Evolutionary conservation across 2,888 invertebrate species (phyloP).

Genomic region (Prosapia bicincta): DNA sequence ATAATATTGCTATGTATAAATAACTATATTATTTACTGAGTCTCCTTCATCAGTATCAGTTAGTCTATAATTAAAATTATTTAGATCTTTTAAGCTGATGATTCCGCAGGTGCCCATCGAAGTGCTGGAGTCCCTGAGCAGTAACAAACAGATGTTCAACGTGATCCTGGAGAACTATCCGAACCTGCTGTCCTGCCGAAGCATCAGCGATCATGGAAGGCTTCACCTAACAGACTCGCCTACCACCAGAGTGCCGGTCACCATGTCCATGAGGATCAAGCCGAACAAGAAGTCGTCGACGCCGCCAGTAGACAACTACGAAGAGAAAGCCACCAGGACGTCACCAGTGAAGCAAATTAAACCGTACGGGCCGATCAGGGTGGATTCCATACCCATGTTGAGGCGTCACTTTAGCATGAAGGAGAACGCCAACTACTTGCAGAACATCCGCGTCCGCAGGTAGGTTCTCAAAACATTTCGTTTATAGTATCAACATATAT

Average conservation of each 20-base stretch:
- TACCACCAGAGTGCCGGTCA: constrained; percentile 49
- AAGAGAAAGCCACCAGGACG: not conserved
- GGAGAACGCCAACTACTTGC: constrained; percentile 52
- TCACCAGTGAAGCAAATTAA: not conserved
- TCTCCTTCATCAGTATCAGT: too few relatives aligned
- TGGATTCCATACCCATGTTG: constrained; percentile 49
- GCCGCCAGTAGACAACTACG: not conserved
- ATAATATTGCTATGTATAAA: too few relatives aligned
- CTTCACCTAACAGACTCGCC: constrained; percentile 43
- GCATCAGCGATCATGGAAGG: constrained; percentile 58
- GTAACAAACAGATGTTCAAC: constrained; percentile 64
- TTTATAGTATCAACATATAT: too few relatives aligned
- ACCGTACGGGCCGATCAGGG: constrained; percentile 29
- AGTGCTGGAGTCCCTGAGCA: constrained; percentile 59
- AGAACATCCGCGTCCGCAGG: constrained; percentile 42
- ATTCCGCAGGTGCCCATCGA: constrained; percentile 62
- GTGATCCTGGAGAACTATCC: constrained; percentile 72
- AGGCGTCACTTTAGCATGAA: constrained; percentile 54
- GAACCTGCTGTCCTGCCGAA: constrained; percentile 59
- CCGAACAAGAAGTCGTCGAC: constrained; percentile 40
- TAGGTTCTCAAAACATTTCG: too few relatives aligned
- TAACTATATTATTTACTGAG: too few relatives aligned
- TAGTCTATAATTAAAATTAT: too few relatives aligned
- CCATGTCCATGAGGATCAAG: constrained; percentile 61
- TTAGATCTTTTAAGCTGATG: too few relatives aligned